Evolutionary conservation across 2,797 vertebrate species (phyloP).

Genomic region (Natrix natrix): DNA sequence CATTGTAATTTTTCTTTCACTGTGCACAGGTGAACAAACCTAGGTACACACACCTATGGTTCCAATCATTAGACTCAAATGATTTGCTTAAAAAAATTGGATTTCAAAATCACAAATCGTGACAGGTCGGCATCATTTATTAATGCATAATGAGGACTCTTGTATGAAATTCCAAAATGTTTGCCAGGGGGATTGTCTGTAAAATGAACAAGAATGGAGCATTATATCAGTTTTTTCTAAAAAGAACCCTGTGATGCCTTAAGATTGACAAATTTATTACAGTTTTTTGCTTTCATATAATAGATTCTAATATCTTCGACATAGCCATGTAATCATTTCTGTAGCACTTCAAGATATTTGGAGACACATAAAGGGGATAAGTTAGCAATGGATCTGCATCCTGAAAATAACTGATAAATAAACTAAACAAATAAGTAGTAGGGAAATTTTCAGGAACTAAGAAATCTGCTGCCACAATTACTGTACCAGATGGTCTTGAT

Average conservation of each 20-base stretch:
- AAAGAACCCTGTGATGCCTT: not conserved
- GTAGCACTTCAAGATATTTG: not conserved
- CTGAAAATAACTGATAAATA: not conserved
- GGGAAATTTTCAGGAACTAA: not conserved
- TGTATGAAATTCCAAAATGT: not conserved
- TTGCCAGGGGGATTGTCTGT: not conserved
- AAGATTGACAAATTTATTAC: not conserved
- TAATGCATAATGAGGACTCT: not conserved
- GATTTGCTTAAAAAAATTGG: not conserved
- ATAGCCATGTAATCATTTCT: not conserved
- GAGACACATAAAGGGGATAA: not conserved
- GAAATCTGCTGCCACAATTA: not conserved
- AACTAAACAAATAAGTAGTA: not conserved
- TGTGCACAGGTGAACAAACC: not conserved
- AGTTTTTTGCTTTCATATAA: not conserved
- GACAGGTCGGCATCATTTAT: not conserved
- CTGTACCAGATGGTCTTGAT: not conserved
- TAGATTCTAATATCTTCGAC: not conserved
- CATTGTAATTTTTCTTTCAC: not conserved
- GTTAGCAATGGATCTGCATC: conserved; percentile 1
- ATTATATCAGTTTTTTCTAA: not conserved
- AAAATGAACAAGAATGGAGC: not conserved
- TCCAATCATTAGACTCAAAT: not conserved
- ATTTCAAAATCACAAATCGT: not conserved
- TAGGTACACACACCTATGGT: not conserved